These are phyloP conservation scores for Brachionus plicatilis DNA, from an alignment of 1,140 invertebrate species.

Conservation along the genomic window DNA sequence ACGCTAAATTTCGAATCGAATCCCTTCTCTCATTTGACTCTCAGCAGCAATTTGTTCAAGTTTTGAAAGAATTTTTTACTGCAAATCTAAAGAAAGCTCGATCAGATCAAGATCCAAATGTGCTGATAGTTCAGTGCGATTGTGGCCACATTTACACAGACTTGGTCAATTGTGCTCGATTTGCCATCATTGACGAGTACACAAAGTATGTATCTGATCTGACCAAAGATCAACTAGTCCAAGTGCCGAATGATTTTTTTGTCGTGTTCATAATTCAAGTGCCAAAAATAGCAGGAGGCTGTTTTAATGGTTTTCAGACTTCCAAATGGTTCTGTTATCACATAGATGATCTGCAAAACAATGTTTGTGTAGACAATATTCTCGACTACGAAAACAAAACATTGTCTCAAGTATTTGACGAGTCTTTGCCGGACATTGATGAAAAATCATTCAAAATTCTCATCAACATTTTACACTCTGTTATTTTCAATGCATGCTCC, in stretches of 20 bases:
- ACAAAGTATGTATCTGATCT: neutral
- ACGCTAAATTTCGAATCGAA: constrained; percentile 9
- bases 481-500: neutral
- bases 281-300: constrained; percentile 45
- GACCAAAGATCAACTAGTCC: neutral
- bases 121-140: constrained; percentile 50
- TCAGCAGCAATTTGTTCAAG: constrained; percentile 43
- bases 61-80: constrained; percentile 41
- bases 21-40: constrained; percentile 43
- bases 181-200: constrained; percentile 37
- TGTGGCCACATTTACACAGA: constrained; percentile 46
- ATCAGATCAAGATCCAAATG: constrained; percentile 40
- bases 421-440: neutral
- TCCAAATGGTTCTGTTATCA: constrained; percentile 33
- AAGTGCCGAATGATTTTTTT: constrained; percentile 44
- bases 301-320: constrained; percentile 48
- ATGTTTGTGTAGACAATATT: neutral
- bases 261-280: constrained; percentile 47
- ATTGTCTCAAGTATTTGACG: neutral
- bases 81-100: neutral
- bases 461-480: neutral
- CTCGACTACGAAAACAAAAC: constrained; percentile 10
- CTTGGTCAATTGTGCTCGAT: constrained; percentile 48
- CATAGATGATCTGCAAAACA: constrained; percentile 25
- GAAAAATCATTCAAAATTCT: neutral